Evolutionary conservation across 2,888 invertebrate genomes (phyloP), one percentile per base, ranked within the genome.

Genomic region (Dasypogon diadema): DNA sequence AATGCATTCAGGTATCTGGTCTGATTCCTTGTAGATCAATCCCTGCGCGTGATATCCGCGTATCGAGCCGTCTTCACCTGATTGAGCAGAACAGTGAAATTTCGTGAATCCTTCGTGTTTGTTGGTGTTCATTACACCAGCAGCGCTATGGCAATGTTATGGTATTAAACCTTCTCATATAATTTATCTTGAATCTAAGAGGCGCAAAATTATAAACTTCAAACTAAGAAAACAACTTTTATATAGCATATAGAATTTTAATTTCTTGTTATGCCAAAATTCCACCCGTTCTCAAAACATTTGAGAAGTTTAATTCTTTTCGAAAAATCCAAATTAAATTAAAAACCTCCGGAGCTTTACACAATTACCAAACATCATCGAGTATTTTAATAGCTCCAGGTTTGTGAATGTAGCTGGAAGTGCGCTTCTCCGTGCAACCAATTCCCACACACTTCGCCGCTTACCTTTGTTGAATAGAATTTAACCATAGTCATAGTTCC

Each of bases 261-360:
- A 14, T 14, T 65, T 37, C 60, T 46, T 16, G 6, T 42, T 42
- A n/a, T 24, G n/a, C 46, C 8, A 46, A 46, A 22, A 8, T 18
- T 16, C 51, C 18, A 12, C 6, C 6, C 5, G 18, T 51, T 21
- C 2, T 51, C 70, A 70, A 70, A 70, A 70, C 37, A 54, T 54
- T 70, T 51, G 18, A 70, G 70, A 73, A 73, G 73, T 73, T 73
- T 56, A 73, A 73, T 73, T 73, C 56, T 55, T 73, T 73, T 73
- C 56, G 73, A 73, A 42, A 73, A 73, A 73, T 73, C 56, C 73
- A 56, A 73, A 73, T 37, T 56, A 56, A 73, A 73, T 73, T 73
- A 73, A 73, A 65, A 73, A 73, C 26, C 56, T 42, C 26, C 73
- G 12, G 55, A 14, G 56, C 42, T 10, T 22, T 73, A 14, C 24